These are phyloP conservation scores for Phyto melanocephala DNA, from an alignment of 2,888 invertebrate species.

Conservation along the genomic window DNA sequence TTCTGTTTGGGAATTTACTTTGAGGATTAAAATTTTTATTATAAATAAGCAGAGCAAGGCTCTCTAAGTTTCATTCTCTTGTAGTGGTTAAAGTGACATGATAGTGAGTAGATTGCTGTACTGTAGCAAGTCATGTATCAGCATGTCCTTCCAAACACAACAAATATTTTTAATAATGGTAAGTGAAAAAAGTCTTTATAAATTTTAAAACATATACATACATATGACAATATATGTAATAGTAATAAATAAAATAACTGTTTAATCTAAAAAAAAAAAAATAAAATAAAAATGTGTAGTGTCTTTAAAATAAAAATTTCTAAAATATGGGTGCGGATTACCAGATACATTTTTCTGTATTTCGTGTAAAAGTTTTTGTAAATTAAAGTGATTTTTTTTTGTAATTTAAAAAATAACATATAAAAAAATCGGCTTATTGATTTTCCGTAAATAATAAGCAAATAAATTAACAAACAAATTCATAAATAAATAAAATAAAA, in stretches of 20 bases:
- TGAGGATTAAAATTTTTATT: slow-evolving; percentile 63
- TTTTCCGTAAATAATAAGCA: slow-evolving; percentile 2
- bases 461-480: background rate
- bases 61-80: slow-evolving; percentile 77
- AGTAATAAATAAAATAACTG: too few relatives aligned
- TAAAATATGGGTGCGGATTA: slow-evolving; percentile 66
- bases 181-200: slow-evolving; percentile 68
- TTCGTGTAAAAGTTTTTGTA: background rate
- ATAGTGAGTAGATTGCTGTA: slow-evolving; percentile 79
- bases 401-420: background rate
- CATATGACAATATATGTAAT: too few relatives aligned
- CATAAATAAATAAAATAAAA: background rate
- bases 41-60: slow-evolving; percentile 75
- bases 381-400: background rate
- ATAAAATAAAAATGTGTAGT: background rate
- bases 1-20: slow-evolving; percentile 11
- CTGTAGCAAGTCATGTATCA: slow-evolving; percentile 79
- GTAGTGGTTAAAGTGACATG: slow-evolving; percentile 79
- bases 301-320: background rate
- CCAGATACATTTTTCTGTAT: slow-evolving; percentile 61
- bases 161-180: slow-evolving; percentile 78
- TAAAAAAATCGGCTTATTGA: slow-evolving; percentile 22
- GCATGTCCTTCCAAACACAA: slow-evolving; percentile 79
- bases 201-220: too few relatives aligned
- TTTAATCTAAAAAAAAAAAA: background rate